These are phyloP conservation scores for Tangara arthus DNA, from an alignment of 2,797 vertebrate species.

Conservation along the genomic window DNA sequence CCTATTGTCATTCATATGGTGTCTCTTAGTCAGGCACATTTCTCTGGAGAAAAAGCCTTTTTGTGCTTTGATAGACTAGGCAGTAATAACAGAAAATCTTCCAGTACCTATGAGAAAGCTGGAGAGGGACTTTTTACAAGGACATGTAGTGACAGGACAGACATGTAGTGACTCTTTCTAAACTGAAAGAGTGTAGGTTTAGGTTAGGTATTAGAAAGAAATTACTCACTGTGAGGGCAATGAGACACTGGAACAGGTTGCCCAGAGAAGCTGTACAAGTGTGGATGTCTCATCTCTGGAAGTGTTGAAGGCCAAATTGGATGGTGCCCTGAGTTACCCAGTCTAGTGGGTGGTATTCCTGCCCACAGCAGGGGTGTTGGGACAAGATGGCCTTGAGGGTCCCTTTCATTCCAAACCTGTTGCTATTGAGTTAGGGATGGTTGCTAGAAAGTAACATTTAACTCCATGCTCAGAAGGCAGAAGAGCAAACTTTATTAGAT, in stretches of 20 bases:
- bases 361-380: neutral
- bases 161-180: neutral
- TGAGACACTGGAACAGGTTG: neutral
- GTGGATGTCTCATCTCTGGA: neutral
- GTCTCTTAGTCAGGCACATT: neutral
- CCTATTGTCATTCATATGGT: neutral
- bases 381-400: neutral
- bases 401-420: neutral
- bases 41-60: neutral
- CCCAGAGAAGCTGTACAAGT: neutral
- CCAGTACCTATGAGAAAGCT: neutral
- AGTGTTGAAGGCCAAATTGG: neutral
- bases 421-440: neutral
- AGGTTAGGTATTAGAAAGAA: neutral
- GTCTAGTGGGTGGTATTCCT: neutral
- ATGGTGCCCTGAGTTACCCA: rapidly evolving
- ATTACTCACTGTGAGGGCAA: neutral
- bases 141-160: neutral
- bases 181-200: neutral
- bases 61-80: neutral
- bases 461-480: neutral
- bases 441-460: neutral
- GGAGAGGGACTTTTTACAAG: neutral
- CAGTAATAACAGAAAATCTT: neutral
- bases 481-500: neutral